Base-by-base conservation (phyloP, 2,113 vertebrate species). In the Melanerpes formicivorus region DNA sequence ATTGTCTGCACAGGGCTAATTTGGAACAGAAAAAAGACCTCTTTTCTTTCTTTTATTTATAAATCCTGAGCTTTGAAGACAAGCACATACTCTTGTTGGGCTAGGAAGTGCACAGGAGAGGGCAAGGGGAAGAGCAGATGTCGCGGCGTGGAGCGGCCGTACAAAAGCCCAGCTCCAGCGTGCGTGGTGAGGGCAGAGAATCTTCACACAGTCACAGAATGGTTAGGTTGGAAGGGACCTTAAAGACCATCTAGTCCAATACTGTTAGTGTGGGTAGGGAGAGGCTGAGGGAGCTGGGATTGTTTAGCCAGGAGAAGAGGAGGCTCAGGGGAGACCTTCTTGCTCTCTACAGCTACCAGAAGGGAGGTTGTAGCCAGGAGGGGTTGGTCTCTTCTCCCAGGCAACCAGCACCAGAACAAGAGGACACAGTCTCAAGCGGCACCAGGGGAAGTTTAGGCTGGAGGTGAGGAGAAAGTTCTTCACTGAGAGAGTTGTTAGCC, bases 41-140 rank as follows among this genome's bases (percentile, higher is more conserved):
- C 83, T 92, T 96, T 95, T 96, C 89, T 95, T 96, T 74, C 69
- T 92, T 97, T 96, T 97, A 96, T 97, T 97, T 96, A 96, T 95
- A 96, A 96, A 91, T 67, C 37, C 44, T 0, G 81, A 0, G 7
- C 88, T 93, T 89, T 84, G 87, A 90, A 88, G 77, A 9, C 11
- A 14, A 73, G 71, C n/a, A 18, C 67, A 56, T 44, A 0, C 32
- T 64, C 72, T 3, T 7, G 30, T 27, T 40, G 90, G 67, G 79
- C 55, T 81, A 27, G 84, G 93, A 84, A 93, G 71, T 5, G 72
- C 4, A 11, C 18, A 13, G 85, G 63, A 67, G 48, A 79, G 93
- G 88, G 74, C 11, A 78, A 92, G 21, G 59, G 84, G 87, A 93
- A 92, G 94, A 89, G 86, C 60, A 9, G 58, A 37, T 1, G 2